A percentile compares a stretch with the other conserved stretches of the same genome.
These are phyloP conservation scores for Eunapius fragilis DNA, from an alignment of 37 sponge, comb jelly and placozoan species.

Conservation along the genomic window DNA sequence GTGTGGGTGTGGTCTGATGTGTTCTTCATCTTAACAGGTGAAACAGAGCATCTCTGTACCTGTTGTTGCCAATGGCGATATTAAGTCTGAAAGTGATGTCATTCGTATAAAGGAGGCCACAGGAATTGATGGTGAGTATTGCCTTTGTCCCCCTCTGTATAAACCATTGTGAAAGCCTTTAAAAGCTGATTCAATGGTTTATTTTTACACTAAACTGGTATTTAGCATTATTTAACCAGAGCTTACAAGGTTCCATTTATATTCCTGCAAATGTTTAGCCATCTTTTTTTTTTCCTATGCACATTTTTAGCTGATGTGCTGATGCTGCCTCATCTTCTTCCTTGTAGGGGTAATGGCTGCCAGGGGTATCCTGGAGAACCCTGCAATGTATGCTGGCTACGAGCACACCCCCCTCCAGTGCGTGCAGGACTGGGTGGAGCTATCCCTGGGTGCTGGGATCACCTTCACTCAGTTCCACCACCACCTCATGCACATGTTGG, in stretches of 20 bases:
- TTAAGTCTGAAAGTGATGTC: constrained; percentile 53
- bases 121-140: constrained; percentile 82
- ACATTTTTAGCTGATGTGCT: too few relatives aligned
- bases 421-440: constrained; percentile 84
- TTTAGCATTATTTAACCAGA: too few relatives aligned
- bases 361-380: constrained; percentile 88
- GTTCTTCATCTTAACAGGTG: constrained; percentile 24
- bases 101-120: constrained; percentile 31
- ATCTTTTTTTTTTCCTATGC: too few relatives aligned
- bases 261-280: too few relatives aligned
- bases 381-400: constrained; percentile 87
- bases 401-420: constrained; percentile 72
- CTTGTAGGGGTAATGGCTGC: constrained; percentile 88
- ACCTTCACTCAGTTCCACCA: constrained; percentile 85
- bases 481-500: constrained; percentile 93
- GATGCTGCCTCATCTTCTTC: too few relatives aligned
- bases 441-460: constrained; percentile 62
- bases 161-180: too few relatives aligned
- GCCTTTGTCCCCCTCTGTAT: too few relatives aligned
- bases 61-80: constrained; percentile 94
- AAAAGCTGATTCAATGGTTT: too few relatives aligned
- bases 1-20: neutral
- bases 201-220: too few relatives aligned
- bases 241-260: too few relatives aligned
- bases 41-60: constrained; percentile 84